phyloP scores from a whole-genome alignment of 1,140 invertebrate genomes.

The Dysdera silvatica region DNA sequence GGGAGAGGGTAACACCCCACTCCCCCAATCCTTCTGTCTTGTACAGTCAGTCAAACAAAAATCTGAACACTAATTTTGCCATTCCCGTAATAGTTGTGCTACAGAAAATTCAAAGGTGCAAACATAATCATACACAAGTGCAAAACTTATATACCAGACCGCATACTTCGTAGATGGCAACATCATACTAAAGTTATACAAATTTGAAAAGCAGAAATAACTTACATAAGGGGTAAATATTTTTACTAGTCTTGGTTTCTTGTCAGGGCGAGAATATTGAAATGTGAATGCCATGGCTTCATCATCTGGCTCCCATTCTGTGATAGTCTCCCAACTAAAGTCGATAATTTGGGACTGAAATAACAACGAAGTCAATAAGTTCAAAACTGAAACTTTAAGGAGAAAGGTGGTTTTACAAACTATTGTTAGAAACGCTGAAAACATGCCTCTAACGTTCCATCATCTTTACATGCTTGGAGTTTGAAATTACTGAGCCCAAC shows the following conservation, averaged over 20 bases:
- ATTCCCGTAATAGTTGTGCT: no score
- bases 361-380: neutral
- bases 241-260: conserved; percentile 74
- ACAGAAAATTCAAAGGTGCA: no score
- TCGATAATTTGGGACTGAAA: conserved; percentile 66
- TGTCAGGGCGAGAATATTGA: conserved; percentile 72
- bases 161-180: no score
- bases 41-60: no score
- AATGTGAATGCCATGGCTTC: conserved; percentile 82
- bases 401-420: neutral
- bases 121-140: no score
- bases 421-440: neutral
- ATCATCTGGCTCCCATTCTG: conserved; percentile 79
- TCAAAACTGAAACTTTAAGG: neutral
- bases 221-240: conserved; percentile 87
- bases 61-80: no score
- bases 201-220: conserved; percentile 35
- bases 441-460: conserved; percentile 67
- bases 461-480: conserved; percentile 77
- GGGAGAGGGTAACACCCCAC: no score
- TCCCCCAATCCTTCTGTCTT: no score
- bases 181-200: no score
- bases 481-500: conserved; percentile 67
- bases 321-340: conserved; percentile 70
- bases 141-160: no score